Conservation (phyloP, 2,113 vertebrate species). For the Ornithorhynchus anatinus region DNA sequence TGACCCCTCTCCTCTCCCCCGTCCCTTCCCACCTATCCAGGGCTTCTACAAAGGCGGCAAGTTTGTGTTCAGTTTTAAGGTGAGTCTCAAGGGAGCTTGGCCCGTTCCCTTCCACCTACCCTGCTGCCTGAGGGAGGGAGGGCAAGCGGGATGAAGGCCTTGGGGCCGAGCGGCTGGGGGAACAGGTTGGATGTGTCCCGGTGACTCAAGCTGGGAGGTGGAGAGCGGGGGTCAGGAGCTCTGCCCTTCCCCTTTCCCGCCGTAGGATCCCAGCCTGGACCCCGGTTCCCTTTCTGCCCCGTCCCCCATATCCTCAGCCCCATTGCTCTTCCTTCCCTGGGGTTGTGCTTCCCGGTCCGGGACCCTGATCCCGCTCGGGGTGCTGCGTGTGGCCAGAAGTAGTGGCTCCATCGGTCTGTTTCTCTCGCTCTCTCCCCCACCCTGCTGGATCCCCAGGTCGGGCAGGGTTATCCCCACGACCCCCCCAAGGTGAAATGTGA, state of each 20-base stretch:
- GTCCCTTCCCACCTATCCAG: constrained; percentile 51
- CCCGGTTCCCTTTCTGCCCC: background rate
- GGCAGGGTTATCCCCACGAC: constrained; percentile 96
- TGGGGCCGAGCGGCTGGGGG: background rate
- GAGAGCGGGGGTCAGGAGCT: background rate
- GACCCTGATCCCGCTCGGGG: background rate
- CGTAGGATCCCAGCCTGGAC: background rate
- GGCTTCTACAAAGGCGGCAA: constrained; percentile 94
- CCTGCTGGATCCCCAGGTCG: constrained; percentile 83
- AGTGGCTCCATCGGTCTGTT: background rate
- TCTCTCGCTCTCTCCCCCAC: background rate
- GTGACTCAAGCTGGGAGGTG: background rate
- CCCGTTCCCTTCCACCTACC: background rate
- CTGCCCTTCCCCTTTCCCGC: background rate
- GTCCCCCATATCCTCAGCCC: no score
- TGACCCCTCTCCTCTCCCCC: background rate
- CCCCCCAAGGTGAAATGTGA: constrained; percentile 97
- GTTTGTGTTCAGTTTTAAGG: constrained; percentile 97
- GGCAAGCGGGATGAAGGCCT: accelerated
- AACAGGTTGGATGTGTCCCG: background rate
- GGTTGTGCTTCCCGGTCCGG: no score
- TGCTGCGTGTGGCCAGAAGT: background rate
- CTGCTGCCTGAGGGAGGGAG: background rate
- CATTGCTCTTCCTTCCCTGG: no score
- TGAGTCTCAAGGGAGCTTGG: constrained; percentile 57